phyloP scores from a whole-genome alignment of 2,888 invertebrate genomes.

The Drosophila cognata region DNA sequence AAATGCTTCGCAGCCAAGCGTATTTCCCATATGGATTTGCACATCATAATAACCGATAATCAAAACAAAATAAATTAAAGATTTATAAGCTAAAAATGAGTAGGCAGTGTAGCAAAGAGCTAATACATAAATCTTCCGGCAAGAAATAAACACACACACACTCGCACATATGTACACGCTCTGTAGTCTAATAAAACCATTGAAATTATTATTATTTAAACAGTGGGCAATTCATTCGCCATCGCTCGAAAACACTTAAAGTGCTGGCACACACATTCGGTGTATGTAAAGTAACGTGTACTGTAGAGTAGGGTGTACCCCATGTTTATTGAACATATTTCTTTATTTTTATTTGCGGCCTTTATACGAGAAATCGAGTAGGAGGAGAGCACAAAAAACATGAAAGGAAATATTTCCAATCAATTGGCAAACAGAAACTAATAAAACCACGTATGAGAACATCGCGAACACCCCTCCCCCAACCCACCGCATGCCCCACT shows the following conservation, averaged over 20 bases:
- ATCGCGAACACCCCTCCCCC: neutral
- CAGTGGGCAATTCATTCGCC: slow-evolving; percentile 65
- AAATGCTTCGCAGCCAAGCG: slow-evolving; percentile 5
- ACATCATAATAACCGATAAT: slow-evolving; percentile 66
- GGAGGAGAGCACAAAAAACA: slow-evolving; percentile 39
- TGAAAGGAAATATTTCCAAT: slow-evolving; percentile 80
- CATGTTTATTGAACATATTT: slow-evolving; percentile 43
- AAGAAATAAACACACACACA: slow-evolving; percentile 26
- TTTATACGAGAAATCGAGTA: slow-evolving; percentile 23
- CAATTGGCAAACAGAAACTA: slow-evolving; percentile 76
- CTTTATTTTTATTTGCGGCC: slow-evolving; percentile 55
- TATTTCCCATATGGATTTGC: slow-evolving; percentile 37
- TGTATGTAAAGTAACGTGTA: neutral
- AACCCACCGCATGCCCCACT: neutral
- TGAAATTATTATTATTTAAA: slow-evolving; percentile 73
- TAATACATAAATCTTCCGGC: slow-evolving; percentile 61
- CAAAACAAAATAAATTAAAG: slow-evolving; percentile 76
- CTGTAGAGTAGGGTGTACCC: neutral
- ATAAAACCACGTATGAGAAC: slow-evolving; percentile 70
- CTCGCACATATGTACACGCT: slow-evolving; percentile 11
- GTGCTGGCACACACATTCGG: slow-evolving; percentile 2
- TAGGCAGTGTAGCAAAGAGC: slow-evolving; percentile 55
- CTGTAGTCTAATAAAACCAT: slow-evolving; percentile 60
- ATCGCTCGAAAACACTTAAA: slow-evolving; percentile 56
- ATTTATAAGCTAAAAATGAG: slow-evolving; percentile 73